Base-by-base conservation (phyloP, 1,140 invertebrate species). In the Oreohelix idahoensis region DNA sequence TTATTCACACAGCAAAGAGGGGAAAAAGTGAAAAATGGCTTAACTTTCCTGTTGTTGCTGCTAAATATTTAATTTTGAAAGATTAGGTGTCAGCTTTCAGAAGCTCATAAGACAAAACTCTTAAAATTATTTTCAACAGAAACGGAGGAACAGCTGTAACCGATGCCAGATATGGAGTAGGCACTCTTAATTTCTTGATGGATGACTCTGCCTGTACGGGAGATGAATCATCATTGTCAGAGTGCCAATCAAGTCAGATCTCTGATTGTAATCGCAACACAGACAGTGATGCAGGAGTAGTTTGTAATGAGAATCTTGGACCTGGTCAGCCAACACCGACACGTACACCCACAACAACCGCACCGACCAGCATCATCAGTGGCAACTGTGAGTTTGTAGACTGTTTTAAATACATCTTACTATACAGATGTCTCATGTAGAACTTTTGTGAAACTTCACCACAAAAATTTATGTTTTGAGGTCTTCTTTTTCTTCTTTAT, bases 121-220 rank as follows among this genome's bases (percentile, higher is more conserved):
- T n/a, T 51, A 32, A 23, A 77, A 26, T 32, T 58, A 53, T 53
- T 77, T 42, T 77, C 26, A 29, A 66, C 45, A 82, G 80, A 1
- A 75, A 82, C 53, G 86, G 85, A 35, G 87, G 87, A 39, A 73
- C 23, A 53, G 86, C 87, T 23, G 77, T 86, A 0, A 32, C 17
- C 10, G n/a, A 53, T 29, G 82, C 78, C 0, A 23, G 23, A 23
- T 89, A 84, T 81, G 87, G 87, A 26, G 15, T 26, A 2, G 89
- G 88, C 4, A 77, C 63, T 15, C 84, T 83, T 13, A 53, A 0
- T 38, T 83, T 95, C 87, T 97, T 96, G 96, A 95, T 98, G 95
- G 97, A 98, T 90, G 97, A 98, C 91, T 91, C 98, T 10, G 95
- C 95, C 83, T 99, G 97, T 91, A 94, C 95, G 87, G 97, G 97